phyloP scores from a whole-genome alignment of 2,113 vertebrate species.

The Tylochromis polylepis region DNA sequence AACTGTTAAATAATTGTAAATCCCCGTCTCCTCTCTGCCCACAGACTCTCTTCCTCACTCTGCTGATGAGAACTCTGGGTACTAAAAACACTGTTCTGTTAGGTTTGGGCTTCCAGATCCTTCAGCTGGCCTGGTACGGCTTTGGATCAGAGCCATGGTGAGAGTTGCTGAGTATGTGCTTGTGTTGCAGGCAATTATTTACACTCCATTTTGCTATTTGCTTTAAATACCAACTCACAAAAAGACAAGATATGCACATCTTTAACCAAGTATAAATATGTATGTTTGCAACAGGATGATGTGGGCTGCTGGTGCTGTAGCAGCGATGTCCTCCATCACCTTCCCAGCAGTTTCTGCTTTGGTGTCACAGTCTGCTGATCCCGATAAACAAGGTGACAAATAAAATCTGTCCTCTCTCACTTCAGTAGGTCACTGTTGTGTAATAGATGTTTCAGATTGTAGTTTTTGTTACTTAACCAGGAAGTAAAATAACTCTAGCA shows the following conservation, averaged over 20 bases:
- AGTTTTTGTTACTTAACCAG: neutral
- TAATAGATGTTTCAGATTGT: neutral
- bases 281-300: slow-evolving; percentile 68
- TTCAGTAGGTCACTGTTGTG: neutral
- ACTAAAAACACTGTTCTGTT: slow-evolving; percentile 92
- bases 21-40: neutral
- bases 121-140: slow-evolving; percentile 92
- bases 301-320: slow-evolving; percentile 72
- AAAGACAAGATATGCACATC: neutral
- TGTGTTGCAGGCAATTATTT: neutral
- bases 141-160: slow-evolving; percentile 90
- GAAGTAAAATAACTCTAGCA: neutral
- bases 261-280: neutral
- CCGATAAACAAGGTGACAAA: slow-evolving; percentile 85
- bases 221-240: neutral
- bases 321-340: slow-evolving; percentile 81
- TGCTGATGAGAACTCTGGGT: slow-evolving; percentile 86
- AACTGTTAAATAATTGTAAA: neutral
- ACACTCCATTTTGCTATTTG: neutral
- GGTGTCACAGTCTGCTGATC: slow-evolving; percentile 85
- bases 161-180: slow-evolving; percentile 36
- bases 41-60: slow-evolving; percentile 85
- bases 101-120: slow-evolving; percentile 87
- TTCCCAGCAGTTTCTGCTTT: slow-evolving; percentile 91
- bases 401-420: neutral